Conservation (phyloP, 1,140 invertebrate species). For the Drosophila tani region DNA sequence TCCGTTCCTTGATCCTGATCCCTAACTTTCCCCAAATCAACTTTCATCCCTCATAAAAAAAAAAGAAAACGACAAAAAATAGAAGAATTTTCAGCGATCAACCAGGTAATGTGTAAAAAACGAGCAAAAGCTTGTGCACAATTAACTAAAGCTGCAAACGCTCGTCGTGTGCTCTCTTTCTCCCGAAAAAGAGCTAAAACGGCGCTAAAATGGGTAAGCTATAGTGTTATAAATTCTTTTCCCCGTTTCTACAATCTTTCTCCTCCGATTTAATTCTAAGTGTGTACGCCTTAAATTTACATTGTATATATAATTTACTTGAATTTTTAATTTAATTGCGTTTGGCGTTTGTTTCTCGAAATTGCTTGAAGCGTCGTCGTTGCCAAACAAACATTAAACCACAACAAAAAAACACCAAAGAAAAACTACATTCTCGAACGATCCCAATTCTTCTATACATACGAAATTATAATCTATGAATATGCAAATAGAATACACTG, state of each 20-base stretch:
- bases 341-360: constrained; percentile 44
- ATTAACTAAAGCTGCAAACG: background rate
- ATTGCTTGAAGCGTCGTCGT: constrained; percentile 64
- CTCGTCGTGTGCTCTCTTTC: background rate
- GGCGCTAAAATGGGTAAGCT: constrained; percentile 40
- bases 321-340: constrained; percentile 39
- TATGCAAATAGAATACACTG: constrained; percentile 5
- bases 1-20: constrained; percentile 12
- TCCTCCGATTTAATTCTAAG: constrained; percentile 49
- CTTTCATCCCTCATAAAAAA: constrained; percentile 21
- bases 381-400: constrained; percentile 49
- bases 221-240: constrained; percentile 40
- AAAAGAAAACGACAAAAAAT: constrained; percentile 1
- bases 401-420: constrained; percentile 20
- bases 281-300: constrained; percentile 40
- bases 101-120: constrained; percentile 63
- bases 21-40: constrained; percentile 22
- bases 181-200: constrained; percentile 15
- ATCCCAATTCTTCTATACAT: background rate
- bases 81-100: constrained; percentile 27
- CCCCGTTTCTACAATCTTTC: constrained; percentile 24
- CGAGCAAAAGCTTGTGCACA: constrained; percentile 7
- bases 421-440: constrained; percentile 11
- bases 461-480: background rate
- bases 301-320: constrained; percentile 51